These are phyloP conservation scores for Myotis planiceps DNA, from an alignment of 2,797 vertebrate species.

Conservation along the genomic window DNA sequence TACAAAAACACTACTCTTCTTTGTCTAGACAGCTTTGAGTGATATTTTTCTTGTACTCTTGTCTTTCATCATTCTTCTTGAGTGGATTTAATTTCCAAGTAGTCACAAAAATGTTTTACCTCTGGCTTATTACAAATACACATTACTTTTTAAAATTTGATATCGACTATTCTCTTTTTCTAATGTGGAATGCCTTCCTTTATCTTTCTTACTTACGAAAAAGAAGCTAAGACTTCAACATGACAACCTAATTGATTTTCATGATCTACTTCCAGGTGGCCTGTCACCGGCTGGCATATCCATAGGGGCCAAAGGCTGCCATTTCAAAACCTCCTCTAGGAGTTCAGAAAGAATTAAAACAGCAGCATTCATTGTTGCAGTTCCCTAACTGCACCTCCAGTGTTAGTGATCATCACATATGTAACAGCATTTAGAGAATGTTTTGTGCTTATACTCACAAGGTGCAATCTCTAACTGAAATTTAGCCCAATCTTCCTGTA, in stretches of 20 bases:
- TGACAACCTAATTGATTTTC: conserved; percentile 36
- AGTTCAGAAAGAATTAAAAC: conserved; percentile 45
- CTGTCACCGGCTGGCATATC: background rate
- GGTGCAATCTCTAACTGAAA: background rate
- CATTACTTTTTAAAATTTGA: background rate
- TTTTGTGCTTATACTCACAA: conserved; percentile 25
- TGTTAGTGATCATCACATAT: background rate
- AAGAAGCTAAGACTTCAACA: conserved; percentile 1
- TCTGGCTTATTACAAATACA: conserved; percentile 24
- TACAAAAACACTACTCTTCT: conserved; percentile 9
- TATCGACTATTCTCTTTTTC: conserved; percentile 11
- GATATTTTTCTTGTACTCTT: background rate
- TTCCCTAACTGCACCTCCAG: background rate
- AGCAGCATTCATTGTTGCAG: background rate
- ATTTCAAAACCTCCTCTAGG: background rate
- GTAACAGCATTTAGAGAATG: background rate
- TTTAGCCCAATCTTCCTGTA: background rate
- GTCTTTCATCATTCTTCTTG: background rate
- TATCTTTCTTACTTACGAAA: conserved; percentile 26
- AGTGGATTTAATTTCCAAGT: conserved; percentile 15
- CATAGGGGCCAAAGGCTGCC: background rate
- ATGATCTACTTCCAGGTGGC: conserved; percentile 43
- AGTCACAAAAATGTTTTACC: background rate
- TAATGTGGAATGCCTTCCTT: background rate
- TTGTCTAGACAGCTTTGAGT: background rate